Evolutionary conservation across 2,113 vertebrate genomes (phyloP), one percentile per base, ranked within the genome.

Genomic region (Ardeotis arabs): DNA sequence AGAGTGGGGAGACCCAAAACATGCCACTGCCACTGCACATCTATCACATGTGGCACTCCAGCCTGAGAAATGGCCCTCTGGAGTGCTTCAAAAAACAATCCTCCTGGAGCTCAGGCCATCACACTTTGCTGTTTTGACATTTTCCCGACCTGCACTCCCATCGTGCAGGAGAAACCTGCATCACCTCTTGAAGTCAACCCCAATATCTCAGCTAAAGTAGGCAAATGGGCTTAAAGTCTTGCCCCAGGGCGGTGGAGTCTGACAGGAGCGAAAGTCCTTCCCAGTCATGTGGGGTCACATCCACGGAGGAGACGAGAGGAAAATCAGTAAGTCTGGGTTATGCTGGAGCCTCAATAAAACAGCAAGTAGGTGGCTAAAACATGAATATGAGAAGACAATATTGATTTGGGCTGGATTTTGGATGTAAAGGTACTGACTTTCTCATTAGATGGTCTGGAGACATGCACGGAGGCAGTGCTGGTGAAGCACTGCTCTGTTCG

Each of bases 291-390:
- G 14, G 9, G 10, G 6, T 66, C 18, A 8, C 1, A 1, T 17
- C 21, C 50, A 17, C 0, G 0, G 39, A 15, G 27, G 59, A 87
- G 11, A 15, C 20, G 3, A 84, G 55, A 50, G 24, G 55, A 86
- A 70, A 84, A 87, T 25, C 24, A 37, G 25, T 21, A 10, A 31
- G 23, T 24, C 15, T 59, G 6, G 35, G 7, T 68, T 84, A 37
- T 0, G 0, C 14, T 50, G 64, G 35, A 31, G 7, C 2, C 0
- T 0, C 6, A 27, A 53, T 21, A 3, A 50, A 72, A 75, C 5
- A 27, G 18, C 33, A 72, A 33, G 35, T 18, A 60, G 20, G 50
- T 21, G n/a, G 35, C 3, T 33, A 29, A 70, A 58, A 23, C 11
- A 45, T 4, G 29, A 60, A 25, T n/a, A 53, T 13, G 8, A 10